A percentile compares a stretch with the other conserved stretches of the same genome.
These are phyloP conservation scores for Coryphaenoides rupestris DNA, from an alignment of 2,113 vertebrate genomes.

Conservation along the genomic window DNA sequence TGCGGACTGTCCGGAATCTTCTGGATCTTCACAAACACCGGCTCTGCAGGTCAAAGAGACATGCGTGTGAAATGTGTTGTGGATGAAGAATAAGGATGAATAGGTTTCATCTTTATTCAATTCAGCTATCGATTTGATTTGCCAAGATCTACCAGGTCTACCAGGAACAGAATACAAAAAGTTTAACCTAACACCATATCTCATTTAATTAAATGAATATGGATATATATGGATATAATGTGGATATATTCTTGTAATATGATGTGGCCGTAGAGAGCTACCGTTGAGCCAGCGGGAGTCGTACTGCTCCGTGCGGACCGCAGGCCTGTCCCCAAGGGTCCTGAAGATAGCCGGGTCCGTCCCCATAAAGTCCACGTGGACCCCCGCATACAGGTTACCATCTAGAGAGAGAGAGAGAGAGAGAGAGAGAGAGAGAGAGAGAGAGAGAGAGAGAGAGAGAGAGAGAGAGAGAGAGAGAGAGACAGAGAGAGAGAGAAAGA, in stretches of 20 bases:
- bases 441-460: not conserved
- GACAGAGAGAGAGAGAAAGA: no score
- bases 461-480: no score
- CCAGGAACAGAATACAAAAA: no score
- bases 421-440: not conserved
- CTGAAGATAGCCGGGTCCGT: conserved; percentile 70
- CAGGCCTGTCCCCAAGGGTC: conserved; percentile 63
- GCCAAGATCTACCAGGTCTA: no score
- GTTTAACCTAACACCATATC: no score
- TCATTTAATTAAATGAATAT: no score
- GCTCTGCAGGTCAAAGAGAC: conserved; percentile 40
- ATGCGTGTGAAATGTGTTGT: no score
- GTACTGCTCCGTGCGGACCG: conserved; percentile 70
- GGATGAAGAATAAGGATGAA: no score
- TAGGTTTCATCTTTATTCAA: no score
- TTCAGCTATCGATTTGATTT: no score
- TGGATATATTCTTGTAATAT: no score
- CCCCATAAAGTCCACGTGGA: conserved; percentile 74
- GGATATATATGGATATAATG: no score
- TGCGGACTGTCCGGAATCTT: conserved; percentile 69
- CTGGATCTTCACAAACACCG: conserved; percentile 65
- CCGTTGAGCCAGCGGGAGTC: conserved; percentile 73
- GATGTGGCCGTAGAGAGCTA: conserved; percentile 14
- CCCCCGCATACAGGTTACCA: conserved; percentile 69
- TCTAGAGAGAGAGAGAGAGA: conserved; percentile 32